Evolutionary conservation across 2,113 vertebrate species (phyloP).

Genomic region (Oncorhynchus masou): DNA sequence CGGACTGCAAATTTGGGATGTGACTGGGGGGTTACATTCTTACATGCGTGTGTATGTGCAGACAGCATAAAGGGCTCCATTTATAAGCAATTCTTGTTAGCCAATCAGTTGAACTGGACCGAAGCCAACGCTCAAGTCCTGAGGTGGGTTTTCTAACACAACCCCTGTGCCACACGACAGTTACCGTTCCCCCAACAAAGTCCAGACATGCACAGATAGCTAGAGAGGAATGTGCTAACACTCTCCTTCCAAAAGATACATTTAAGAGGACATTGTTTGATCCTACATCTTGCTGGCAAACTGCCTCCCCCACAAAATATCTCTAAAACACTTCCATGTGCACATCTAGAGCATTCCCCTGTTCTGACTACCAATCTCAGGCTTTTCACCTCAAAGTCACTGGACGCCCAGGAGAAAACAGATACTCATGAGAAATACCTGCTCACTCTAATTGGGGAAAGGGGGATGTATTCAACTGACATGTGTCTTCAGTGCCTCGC

Average conservation of each 20-base stretch:
- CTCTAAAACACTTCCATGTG: slow-evolving; percentile 70
- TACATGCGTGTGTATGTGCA: slow-evolving; percentile 28
- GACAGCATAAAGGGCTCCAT: slow-evolving; percentile 71
- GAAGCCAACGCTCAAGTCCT: slow-evolving; percentile 56
- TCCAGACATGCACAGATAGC: slow-evolving; percentile 10
- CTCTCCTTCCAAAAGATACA: slow-evolving; percentile 64
- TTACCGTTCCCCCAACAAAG: slow-evolving; percentile 41
- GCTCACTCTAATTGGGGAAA: background rate
- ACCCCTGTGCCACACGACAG: slow-evolving; percentile 52
- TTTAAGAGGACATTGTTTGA: slow-evolving; percentile 64
- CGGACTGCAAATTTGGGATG: no score
- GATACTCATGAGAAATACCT: slow-evolving; percentile 66
- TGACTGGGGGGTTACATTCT: background rate
- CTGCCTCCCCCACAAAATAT: slow-evolving; percentile 12
- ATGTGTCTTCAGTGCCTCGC: no score
- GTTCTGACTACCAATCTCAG: slow-evolving; percentile 55
- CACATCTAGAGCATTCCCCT: slow-evolving; percentile 18
- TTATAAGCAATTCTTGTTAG: slow-evolving; percentile 80
- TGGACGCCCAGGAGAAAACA: slow-evolving; percentile 62
- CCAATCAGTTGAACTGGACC: slow-evolving; percentile 65
- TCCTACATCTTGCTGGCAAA: slow-evolving; percentile 34
- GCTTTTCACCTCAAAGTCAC: slow-evolving; percentile 53
- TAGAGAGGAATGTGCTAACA: slow-evolving; percentile 57
- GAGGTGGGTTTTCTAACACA: slow-evolving; percentile 53
- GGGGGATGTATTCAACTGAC: no score